Percentiles rank a stretch among this genome's conserved stretches.
Conservation (phyloP, 2,888 invertebrate genomes). For the Napeogenes inachia region DNA sequence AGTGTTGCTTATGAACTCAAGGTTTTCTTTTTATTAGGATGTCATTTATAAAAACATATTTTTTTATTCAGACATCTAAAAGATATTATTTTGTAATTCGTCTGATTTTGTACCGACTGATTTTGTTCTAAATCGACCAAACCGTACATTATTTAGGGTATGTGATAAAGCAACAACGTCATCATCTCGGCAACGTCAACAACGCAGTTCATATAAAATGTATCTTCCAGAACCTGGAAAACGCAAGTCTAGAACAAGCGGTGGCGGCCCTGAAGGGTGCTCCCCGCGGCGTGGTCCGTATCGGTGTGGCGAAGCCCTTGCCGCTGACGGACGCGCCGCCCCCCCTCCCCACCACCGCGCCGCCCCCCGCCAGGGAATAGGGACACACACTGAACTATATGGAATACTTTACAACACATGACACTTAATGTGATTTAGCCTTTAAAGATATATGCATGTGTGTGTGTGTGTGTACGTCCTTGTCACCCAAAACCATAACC, state of each 20-base stretch:
- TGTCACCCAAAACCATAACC: too few relatives aligned
- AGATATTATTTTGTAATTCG: neutral
- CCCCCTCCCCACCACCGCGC: slow-evolving; percentile 55
- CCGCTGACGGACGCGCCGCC: slow-evolving; percentile 84
- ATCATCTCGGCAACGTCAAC: too few relatives aligned
- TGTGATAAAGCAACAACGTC: too few relatives aligned
- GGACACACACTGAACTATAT: neutral
- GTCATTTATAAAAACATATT: too few relatives aligned
- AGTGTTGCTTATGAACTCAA: too few relatives aligned
- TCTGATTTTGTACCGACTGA: neutral
- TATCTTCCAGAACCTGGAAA: slow-evolving; percentile 82
- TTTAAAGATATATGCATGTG: too few relatives aligned
- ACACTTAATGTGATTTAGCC: too few relatives aligned
- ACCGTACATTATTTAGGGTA: neutral
- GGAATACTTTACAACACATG: too few relatives aligned
- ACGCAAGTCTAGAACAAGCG: slow-evolving; percentile 97
- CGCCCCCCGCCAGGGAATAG: slow-evolving; percentile 37
- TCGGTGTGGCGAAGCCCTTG: slow-evolving; percentile 96
- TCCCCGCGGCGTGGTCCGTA: slow-evolving; percentile 93
- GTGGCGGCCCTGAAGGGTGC: slow-evolving; percentile 98
- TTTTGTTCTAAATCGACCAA: neutral
- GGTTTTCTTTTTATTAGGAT: too few relatives aligned
- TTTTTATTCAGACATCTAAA: too few relatives aligned
- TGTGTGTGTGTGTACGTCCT: too few relatives aligned
- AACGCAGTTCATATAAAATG: too few relatives aligned